A percentile compares a stretch with the other conserved stretches of the same genome.
phyloP scores from a whole-genome alignment of 2,113 vertebrate species.

The Aegypius monachus region DNA sequence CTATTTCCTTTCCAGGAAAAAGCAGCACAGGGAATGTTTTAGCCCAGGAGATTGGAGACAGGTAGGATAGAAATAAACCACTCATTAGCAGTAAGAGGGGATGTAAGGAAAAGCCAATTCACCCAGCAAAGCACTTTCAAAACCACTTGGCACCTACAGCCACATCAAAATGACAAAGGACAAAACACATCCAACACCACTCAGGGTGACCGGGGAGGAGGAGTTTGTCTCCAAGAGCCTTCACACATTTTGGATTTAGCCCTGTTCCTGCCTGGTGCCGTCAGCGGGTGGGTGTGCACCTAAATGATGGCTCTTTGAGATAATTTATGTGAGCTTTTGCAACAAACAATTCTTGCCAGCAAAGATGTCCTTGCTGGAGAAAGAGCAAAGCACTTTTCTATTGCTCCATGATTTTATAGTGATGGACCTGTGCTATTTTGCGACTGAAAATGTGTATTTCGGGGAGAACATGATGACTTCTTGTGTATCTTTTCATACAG shows the following conservation, averaged over 20 bases:
- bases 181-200: not conserved
- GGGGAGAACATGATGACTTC: not conserved
- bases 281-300: not conserved
- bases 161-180: not conserved
- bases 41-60: not conserved
- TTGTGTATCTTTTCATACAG: not conserved
- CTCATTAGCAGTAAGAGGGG: not conserved
- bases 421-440: not conserved
- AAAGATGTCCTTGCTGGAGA: not conserved
- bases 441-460: not conserved
- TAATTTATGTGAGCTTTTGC: not conserved
- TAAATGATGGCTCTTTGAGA: not conserved
- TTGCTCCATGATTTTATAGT: not conserved
- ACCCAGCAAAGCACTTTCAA: not conserved
- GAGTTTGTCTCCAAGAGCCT: not conserved
- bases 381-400: not conserved
- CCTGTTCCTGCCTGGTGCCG: not conserved
- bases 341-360: not conserved
- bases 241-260: not conserved
- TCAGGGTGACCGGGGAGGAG: not conserved
- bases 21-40: not conserved
- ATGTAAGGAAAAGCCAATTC: not conserved
- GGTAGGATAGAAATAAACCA: not conserved
- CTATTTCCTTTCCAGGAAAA: not conserved
- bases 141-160: not conserved